Conservation (phyloP, 2,888 invertebrate species). For the Pycnomerus fuliginosus region DNA sequence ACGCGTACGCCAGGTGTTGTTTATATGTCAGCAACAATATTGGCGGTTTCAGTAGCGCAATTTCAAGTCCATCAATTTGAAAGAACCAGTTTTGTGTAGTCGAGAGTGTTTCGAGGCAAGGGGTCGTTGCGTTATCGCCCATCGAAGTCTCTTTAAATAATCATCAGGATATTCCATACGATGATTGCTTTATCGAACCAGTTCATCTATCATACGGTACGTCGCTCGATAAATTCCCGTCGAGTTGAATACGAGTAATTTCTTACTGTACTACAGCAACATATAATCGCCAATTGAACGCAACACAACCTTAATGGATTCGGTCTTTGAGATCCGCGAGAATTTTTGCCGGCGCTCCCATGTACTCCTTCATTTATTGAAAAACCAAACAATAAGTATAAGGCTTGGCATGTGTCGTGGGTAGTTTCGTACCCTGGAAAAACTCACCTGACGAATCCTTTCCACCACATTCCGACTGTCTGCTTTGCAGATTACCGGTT, state of each 20-base stretch:
- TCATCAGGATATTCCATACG: slow-evolving; percentile 6
- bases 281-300: slow-evolving; percentile 9
- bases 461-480: slow-evolving; percentile 16
- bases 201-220: slow-evolving; percentile 8
- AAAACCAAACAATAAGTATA: too few species aligned
- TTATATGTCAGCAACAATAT: too few species aligned
- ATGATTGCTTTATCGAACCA: slow-evolving; percentile 6
- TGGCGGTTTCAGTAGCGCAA: too few species aligned
- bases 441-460: too few species aligned
- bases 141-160: slow-evolving; percentile 8
- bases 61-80: too few species aligned
- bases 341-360: too few species aligned
- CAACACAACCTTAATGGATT: too few species aligned
- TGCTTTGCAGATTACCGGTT: slow-evolving; percentile 68
- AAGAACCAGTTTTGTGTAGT: too few species aligned
- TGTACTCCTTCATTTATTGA: too few species aligned
- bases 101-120: neutral
- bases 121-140: slow-evolving; percentile 2
- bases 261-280: slow-evolving; percentile 5
- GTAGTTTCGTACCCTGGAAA: too few species aligned
- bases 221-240: slow-evolving; percentile 8
- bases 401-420: neutral
- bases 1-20: too few species aligned
- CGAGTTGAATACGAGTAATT: slow-evolving; percentile 8
- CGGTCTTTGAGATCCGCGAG: too few species aligned